Conservation (phyloP, 2,888 invertebrate genomes). For the Hermodice carunculata region DNA sequence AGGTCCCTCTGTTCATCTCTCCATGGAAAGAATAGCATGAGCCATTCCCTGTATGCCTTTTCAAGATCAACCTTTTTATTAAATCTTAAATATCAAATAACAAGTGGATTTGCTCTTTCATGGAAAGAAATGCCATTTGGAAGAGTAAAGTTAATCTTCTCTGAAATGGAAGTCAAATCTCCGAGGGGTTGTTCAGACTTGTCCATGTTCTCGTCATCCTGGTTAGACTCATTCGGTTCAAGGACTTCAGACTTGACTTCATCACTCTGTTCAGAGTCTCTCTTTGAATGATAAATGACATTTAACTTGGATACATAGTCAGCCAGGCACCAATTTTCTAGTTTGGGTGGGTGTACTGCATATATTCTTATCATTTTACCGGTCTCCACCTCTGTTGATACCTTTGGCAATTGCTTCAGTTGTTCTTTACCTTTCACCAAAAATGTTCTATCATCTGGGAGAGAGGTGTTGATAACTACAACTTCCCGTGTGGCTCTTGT, state of each 20-base stretch:
- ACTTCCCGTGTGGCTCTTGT: neutral
- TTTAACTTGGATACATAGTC: neutral
- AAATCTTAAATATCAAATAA: neutral
- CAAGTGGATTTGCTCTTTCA: neutral
- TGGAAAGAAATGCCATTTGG: neutral
- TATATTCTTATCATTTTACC: neutral
- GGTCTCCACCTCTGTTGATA: neutral
- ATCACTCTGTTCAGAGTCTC: neutral
- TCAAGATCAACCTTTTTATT: conserved; percentile 14
- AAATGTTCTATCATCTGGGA: neutral
- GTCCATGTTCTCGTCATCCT: no score
- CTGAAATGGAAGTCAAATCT: neutral
- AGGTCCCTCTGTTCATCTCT: conserved; percentile 41
- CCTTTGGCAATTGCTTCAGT: neutral
- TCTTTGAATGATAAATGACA: neutral
- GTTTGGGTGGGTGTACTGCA: neutral
- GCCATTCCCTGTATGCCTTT: conserved; percentile 42
- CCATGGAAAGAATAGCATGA: conserved; percentile 53
- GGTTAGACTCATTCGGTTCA: no score
- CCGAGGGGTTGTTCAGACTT: no score
- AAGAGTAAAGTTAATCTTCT: neutral
- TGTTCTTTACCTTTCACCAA: neutral
- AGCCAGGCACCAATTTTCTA: neutral
- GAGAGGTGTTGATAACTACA: neutral
- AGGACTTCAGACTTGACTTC: no score